Conservation (phyloP, 2,113 vertebrate genomes). For the Eurystomus gularis region DNA sequence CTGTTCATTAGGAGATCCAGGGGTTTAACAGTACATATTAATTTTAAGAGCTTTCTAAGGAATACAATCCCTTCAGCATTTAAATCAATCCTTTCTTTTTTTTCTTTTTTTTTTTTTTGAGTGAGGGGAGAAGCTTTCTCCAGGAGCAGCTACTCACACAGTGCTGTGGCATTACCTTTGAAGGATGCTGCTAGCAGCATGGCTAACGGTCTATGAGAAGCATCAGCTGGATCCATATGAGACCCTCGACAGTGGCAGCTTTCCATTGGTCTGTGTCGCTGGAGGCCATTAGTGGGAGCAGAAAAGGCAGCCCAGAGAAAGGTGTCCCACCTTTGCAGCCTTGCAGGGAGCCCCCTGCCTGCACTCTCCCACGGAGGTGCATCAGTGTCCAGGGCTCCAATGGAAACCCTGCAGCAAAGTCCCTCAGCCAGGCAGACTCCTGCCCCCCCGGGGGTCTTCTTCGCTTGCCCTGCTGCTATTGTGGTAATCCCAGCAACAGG, state of each 20-base stretch:
- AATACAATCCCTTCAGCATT: neutral
- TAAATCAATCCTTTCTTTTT: neutral
- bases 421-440: neutral
- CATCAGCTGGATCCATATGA: accelerated
- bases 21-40: neutral
- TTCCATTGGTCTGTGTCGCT: accelerated
- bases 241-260: neutral
- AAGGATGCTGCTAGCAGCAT: neutral
- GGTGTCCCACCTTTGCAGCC: neutral
- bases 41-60: neutral
- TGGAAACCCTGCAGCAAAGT: neutral
- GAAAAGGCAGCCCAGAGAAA: neutral
- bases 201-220: neutral
- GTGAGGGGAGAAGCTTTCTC: neutral
- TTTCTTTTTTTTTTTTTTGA: neutral
- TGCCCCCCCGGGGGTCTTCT: neutral
- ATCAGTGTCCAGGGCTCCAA: accelerated
- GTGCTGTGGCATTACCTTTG: neutral
- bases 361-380: accelerated
- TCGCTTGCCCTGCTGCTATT: neutral
- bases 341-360: neutral
- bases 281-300: neutral
- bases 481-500: neutral
- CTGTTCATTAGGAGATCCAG: neutral
- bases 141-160: neutral